Conservation (phyloP, 2,113 vertebrate species). For the Abramis brama region DNA sequence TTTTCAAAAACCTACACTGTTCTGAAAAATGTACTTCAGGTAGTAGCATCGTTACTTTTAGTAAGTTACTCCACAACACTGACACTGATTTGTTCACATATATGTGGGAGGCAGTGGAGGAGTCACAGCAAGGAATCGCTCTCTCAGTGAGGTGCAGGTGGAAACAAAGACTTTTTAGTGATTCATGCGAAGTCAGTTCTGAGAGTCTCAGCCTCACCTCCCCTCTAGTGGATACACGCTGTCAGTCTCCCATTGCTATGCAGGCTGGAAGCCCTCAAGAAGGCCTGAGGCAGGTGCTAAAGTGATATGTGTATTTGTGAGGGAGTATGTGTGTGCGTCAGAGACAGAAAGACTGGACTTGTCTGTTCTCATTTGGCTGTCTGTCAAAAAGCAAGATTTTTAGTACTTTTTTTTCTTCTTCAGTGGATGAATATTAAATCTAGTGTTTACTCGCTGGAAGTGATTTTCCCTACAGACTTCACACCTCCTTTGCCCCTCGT, state of each 20-base stretch:
- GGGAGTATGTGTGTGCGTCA: neutral
- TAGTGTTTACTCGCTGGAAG: constrained; percentile 22
- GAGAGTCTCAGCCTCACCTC: constrained; percentile 63
- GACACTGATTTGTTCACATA: neutral
- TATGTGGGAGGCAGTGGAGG: constrained; percentile 19
- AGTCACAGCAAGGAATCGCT: constrained; percentile 21
- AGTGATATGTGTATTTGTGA: constrained; percentile 25
- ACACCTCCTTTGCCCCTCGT: neutral
- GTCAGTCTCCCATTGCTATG: constrained; percentile 61
- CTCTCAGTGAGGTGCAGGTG: constrained; percentile 21
- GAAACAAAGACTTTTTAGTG: constrained; percentile 56
- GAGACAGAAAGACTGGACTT: constrained; percentile 34
- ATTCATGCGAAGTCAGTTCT: constrained; percentile 60
- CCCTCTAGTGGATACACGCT: constrained; percentile 67
- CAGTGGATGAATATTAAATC: constrained; percentile 26
- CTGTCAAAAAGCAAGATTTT: constrained; percentile 24
- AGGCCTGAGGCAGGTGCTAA: constrained; percentile 39
- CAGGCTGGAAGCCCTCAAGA: constrained; percentile 28
- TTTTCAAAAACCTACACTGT: neutral
- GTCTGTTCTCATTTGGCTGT: constrained; percentile 36
- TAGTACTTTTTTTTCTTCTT: neutral
- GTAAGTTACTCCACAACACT: neutral
- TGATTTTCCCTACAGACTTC: constrained; percentile 18
- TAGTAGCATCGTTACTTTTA: neutral
- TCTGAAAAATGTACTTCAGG: neutral